Evolutionary conservation across 2,797 vertebrate species (phyloP).

Genomic region (Melanotaenia trifasciata): DNA sequence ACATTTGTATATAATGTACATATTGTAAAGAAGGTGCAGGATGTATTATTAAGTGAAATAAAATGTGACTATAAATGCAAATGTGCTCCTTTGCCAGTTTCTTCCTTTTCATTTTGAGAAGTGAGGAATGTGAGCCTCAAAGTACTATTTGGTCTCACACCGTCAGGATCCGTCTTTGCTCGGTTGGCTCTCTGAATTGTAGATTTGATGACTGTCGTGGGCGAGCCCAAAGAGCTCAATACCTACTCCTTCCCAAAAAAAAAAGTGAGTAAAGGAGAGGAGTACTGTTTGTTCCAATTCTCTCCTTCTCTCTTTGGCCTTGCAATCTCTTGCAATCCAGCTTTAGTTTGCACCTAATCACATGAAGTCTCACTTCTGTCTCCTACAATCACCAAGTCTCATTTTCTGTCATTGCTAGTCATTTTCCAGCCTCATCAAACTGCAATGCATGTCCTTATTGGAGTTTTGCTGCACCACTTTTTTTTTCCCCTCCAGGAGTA

Average conservation of each 20-base stretch:
- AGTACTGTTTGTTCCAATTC: slow-evolving; percentile 66
- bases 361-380: slow-evolving; percentile 68
- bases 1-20: slow-evolving; percentile 58
- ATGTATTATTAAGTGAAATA: slow-evolving; percentile 37
- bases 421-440: slow-evolving; percentile 69
- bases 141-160: slow-evolving; percentile 36
- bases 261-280: slow-evolving; percentile 34
- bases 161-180: slow-evolving; percentile 50
- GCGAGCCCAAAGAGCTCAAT: slow-evolving; percentile 51
- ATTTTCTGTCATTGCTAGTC: slow-evolving; percentile 76
- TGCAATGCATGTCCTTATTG: slow-evolving; percentile 39
- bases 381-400: slow-evolving; percentile 70
- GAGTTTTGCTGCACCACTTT: slow-evolving; percentile 34
- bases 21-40: slow-evolving; percentile 40
- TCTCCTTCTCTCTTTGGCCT: slow-evolving; percentile 31
- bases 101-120: slow-evolving; percentile 23
- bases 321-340: slow-evolving; percentile 68
- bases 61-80: slow-evolving; percentile 48
- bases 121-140: slow-evolving; percentile 19
- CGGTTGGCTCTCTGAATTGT: slow-evolving; percentile 55
- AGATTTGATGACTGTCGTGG: slow-evolving; percentile 56
- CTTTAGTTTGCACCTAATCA: slow-evolving; percentile 75
- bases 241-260: background rate
- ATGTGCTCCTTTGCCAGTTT: background rate
- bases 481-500: slow-evolving; percentile 21